These are phyloP conservation scores for pig (Sus scrofa) DNA, from an alignment of 2,113 vertebrate species.

Conservation along the genomic window T2T-Sscrofa CM000824.6:176245001-176245500, in stretches of 20 bases:
- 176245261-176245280: conserved; percentile 12
- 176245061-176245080: conserved; percentile 26
- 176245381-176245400: conserved; percentile 53
- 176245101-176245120: conserved; percentile 67
- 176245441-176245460: conserved; percentile 63
- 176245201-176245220: conserved; percentile 32
- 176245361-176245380: not conserved
- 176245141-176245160: conserved; percentile 62
- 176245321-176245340: conserved; percentile 61
- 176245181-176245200: conserved; percentile 69
- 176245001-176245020: conserved; percentile 38
- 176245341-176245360: not conserved
- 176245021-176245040: conserved; percentile 34
- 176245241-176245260: not conserved
- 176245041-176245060: conserved; percentile 51
- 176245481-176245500: conserved; percentile 17
- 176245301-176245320: not conserved
- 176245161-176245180: conserved; percentile 67
- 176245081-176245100: conserved; percentile 50
- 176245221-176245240: not conserved
- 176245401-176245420: conserved; percentile 21
- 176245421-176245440: not conserved
- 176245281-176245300: conserved; percentile 23
- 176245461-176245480: conserved; percentile 34
- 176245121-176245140: conserved; percentile 64